phyloP scores from a whole-genome alignment of 2,797 vertebrate genomes.

The Bradypodion pumilum region DNA sequence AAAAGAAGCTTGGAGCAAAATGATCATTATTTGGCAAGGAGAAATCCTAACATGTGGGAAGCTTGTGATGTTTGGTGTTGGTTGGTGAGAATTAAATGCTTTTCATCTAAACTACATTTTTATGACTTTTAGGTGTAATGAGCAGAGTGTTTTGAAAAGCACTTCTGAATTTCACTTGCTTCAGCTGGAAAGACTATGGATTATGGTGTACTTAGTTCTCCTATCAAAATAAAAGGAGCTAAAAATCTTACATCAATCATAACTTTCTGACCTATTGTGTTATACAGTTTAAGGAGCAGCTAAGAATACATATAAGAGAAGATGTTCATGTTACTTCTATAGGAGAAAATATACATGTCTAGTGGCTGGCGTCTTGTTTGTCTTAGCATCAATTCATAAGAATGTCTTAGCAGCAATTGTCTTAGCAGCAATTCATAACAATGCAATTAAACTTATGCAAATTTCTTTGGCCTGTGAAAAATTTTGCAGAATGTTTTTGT shows the following conservation, averaged over 20 bases:
- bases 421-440: too few species aligned
- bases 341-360: too few species aligned
- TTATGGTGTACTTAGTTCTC: background rate
- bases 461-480: too few species aligned
- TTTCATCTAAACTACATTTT: slow-evolving; percentile 29
- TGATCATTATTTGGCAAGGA: background rate
- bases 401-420: too few species aligned
- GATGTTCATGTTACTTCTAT: background rate
- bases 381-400: too few species aligned
- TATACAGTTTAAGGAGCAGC: background rate
- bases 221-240: background rate
- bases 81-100: slow-evolving; percentile 42
- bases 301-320: background rate
- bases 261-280: background rate
- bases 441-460: too few species aligned
- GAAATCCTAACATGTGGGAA: background rate
- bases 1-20: slow-evolving; percentile 29
- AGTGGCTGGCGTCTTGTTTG: too few species aligned
- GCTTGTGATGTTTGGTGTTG: slow-evolving; percentile 28
- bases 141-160: slow-evolving; percentile 5
- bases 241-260: background rate
- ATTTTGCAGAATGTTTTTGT: too few species aligned
- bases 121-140: slow-evolving; percentile 19
- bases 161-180: background rate
- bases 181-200: background rate